Evolutionary conservation across 2,888 invertebrate species (phyloP), one percentile per base, ranked within the genome.

Genomic region (Coenonympha arcania): DNA sequence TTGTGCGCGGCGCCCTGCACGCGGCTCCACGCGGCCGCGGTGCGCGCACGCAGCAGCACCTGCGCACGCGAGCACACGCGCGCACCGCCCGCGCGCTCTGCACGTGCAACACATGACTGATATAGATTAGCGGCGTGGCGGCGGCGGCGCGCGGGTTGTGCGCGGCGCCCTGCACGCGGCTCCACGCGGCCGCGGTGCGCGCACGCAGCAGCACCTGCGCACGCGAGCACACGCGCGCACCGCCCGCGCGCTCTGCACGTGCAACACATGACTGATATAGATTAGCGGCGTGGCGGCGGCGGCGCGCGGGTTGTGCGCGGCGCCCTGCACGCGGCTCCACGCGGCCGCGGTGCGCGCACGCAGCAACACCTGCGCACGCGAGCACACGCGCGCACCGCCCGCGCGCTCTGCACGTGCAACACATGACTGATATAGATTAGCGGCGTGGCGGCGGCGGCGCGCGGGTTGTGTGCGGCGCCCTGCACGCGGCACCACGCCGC

Each of bases 1-100:
- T 98, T 98, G 88, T 96, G 96, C 2, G 96, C 93, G 47, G 94
- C 84, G 5, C 89, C 88, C 73, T 96, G 96, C 22, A 98, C 95
- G 63, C 91, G 90, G 65, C 93, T 88, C 92, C 95, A 96, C 19
- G 95, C 91, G 56, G 87, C 85, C 80, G 93, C 92, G 63, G 91
- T 90, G 52, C 91, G 91, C 18, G 98, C 96, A 52, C 89, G 88
- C 56, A 95, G 83, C 70, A 90, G 89, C 42, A 97, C 89, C 43
- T 89, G 87, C 22, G 96, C 90, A 70, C 93, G 91, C 34, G 91
- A 88, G 16, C 96, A 96, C 53, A 96, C 80, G 66, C 92, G 92
- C 40, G 92, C 88, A 53, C 92, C 92, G 65, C 91, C 91, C 58
- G 90, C 89, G 62, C 90, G 90, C 67, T 92, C 93, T 92, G 22